Conservation (phyloP, 2,888 invertebrate species). For the Acanthosepion pharaonis region DNA sequence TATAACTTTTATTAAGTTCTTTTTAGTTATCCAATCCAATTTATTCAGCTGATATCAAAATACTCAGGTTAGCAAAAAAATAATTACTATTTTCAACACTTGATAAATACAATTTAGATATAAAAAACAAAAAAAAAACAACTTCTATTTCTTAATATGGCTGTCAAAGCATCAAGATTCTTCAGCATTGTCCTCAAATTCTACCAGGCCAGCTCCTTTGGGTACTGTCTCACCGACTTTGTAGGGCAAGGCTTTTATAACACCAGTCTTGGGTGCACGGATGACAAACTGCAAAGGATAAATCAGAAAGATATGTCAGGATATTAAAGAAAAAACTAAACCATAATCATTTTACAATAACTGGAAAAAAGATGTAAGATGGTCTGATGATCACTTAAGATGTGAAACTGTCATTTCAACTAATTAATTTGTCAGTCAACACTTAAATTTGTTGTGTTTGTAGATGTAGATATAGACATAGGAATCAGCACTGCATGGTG, state of each 20-base stretch:
- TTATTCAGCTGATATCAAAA: not conserved
- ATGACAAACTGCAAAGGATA: constrained; percentile 82
- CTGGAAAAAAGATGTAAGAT: not conserved
- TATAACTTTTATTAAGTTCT: not conserved
- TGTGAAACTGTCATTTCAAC: too few species aligned
- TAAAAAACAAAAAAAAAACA: not conserved
- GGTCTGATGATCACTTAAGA: too few species aligned
- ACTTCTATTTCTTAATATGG: not conserved
- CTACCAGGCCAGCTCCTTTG: constrained; percentile 78
- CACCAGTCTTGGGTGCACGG: constrained; percentile 86
- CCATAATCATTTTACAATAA: not conserved
- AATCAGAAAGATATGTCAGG: not conserved
- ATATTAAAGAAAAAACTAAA: not conserved
- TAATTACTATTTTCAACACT: not conserved
- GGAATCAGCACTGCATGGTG: too few species aligned
- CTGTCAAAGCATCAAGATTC: not conserved
- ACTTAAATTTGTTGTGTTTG: too few species aligned
- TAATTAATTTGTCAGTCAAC: too few species aligned
- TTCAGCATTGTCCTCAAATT: constrained; percentile 58
- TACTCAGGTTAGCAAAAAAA: not conserved
- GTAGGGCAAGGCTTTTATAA: constrained; percentile 82
- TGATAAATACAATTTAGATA: not conserved
- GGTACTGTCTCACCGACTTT: constrained; percentile 87
- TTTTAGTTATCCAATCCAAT: not conserved
- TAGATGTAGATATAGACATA: too few species aligned